Conservation (phyloP, 1,140 invertebrate genomes). For the Teleogryllus occipitalis region DNA sequence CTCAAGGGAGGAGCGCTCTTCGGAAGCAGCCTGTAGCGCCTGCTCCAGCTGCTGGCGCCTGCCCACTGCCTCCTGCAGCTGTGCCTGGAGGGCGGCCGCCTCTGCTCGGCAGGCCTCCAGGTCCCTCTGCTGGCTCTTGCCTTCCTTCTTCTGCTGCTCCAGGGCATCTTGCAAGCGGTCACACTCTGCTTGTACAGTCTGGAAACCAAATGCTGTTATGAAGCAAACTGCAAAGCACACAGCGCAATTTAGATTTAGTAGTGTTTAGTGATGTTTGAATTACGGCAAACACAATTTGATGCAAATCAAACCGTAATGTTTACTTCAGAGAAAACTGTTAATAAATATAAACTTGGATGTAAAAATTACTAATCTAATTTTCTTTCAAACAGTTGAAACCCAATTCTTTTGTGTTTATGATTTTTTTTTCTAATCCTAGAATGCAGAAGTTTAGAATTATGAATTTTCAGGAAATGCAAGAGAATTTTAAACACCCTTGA, state of each 20-base stretch:
- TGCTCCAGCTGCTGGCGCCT: neutral
- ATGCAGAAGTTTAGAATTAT: no score
- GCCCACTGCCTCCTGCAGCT: slow-evolving; percentile 30
- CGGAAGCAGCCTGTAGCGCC: slow-evolving; percentile 13
- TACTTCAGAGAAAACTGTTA: neutral
- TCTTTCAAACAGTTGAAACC: no score
- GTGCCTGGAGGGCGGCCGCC: slow-evolving; percentile 37
- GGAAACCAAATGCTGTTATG: slow-evolving; percentile 16
- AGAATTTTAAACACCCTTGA: no score
- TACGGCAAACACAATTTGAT: no score
- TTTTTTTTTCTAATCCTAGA: no score
- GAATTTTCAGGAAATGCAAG: no score
- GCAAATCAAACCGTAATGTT: neutral
- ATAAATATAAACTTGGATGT: no score
- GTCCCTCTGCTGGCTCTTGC: slow-evolving; percentile 37
- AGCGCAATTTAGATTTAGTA: no score
- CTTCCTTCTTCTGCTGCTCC: slow-evolving; percentile 36
- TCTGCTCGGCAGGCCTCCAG: slow-evolving; percentile 36
- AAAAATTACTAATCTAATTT: no score
- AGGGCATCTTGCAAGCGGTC: slow-evolving; percentile 44
- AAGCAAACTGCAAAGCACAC: no score
- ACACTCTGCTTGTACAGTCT: slow-evolving; percentile 45
- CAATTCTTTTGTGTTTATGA: no score
- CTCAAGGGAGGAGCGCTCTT: neutral
- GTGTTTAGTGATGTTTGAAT: no score